Percentiles rank a stretch among this genome's conserved stretches.
Conservation (phyloP, 2,888 invertebrate genomes). For the Cataglyphis altisquamis region DNA sequence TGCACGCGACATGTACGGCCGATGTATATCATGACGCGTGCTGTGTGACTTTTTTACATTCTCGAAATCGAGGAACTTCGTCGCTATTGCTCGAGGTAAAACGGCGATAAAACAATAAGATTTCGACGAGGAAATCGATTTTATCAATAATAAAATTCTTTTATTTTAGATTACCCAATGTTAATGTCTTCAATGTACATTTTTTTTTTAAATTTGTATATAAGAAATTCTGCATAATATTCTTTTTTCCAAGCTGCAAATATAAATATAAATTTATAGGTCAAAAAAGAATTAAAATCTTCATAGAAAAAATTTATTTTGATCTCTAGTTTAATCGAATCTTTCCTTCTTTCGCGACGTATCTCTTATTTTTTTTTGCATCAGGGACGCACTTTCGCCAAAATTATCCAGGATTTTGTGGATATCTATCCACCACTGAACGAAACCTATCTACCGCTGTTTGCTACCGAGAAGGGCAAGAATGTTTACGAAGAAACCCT, state of each 20-base stretch:
- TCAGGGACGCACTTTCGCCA: conserved; percentile 93
- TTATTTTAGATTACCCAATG: no score
- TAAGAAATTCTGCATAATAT: background rate
- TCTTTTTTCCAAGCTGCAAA: background rate
- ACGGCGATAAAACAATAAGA: no score
- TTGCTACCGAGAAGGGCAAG: conserved; percentile 90
- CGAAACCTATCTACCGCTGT: conserved; percentile 90
- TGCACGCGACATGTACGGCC: background rate
- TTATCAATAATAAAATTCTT: no score
- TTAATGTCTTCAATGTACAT: background rate
- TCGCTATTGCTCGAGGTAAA: no score
- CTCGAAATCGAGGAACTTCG: background rate
- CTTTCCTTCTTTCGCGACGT: background rate
- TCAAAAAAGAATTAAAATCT: background rate
- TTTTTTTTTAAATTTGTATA: background rate
- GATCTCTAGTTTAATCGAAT: background rate
- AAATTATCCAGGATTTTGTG: conserved; percentile 91
- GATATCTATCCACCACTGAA: conserved; percentile 88
- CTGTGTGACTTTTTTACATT: background rate
- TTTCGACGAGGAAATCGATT: background rate
- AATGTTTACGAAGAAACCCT: conserved; percentile 92
- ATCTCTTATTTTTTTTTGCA: background rate
- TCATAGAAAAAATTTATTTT: background rate
- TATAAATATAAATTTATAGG: background rate
- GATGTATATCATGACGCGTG: background rate